Base-by-base conservation (phyloP, 2,888 invertebrate species). In the Heteromurus nitidus region DNA sequence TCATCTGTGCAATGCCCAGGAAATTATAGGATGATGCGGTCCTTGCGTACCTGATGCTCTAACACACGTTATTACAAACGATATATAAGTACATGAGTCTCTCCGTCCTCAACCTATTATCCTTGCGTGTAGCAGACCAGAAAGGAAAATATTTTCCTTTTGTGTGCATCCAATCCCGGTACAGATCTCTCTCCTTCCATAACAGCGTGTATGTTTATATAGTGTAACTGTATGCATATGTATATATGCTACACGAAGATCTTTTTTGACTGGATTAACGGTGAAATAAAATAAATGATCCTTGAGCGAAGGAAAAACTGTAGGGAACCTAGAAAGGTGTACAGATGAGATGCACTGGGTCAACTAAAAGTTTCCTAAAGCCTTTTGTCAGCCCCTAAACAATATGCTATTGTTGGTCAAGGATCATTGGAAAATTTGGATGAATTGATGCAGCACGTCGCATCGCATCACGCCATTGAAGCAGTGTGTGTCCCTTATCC, bases 251-350 rank as follows among this genome's bases (percentile, higher is more conserved):
- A 60, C 36, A 44, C 24, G 30, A 65, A 75, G 42, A 68, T 28
- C 44, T n/a, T 9, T 62, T 5, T 69, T 24, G 76, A 30, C 60
- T 76, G 76, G 50, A 76, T 76, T 69, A 76, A 76, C 76, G 68
- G 76, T 76, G 69, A 68, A 69, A 62, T 22, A 24, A 67, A 11
- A 55, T 67, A 44, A 75, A 69, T 62, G 68, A 62, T 62, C n/a
- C 24, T 36, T 55, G 31, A 28, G 36, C 68, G 50, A 62, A n/a
- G n/a, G n/a, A n/a, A n/a, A n/a, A n/a, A n/a, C n/a, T n/a, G n/a
- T n/a, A n/a, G n/a, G n/a, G n/a, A n/a, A n/a, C 76, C 30, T 47
- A 3, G 30, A 36, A 11, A 50, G 5, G 50, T 13, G 18, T n/a
- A 50, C 7, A n/a, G n/a, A 50, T 5, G n/a, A 7, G 9, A 50